Evolutionary conservation across 2,888 invertebrate species (phyloP).

Genomic region (Asteroscopus sphinx): DNA sequence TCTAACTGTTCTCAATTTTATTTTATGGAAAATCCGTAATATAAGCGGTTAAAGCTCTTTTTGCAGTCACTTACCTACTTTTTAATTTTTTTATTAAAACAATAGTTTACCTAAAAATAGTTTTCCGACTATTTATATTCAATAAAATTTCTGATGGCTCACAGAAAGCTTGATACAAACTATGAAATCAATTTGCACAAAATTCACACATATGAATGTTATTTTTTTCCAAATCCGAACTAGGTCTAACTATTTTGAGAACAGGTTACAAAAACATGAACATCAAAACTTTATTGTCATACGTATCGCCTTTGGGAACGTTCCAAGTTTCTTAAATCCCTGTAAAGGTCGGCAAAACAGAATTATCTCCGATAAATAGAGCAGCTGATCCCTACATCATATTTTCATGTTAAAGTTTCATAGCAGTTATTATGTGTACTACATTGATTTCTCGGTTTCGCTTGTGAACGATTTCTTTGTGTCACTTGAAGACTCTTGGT

Average conservation of each 20-base stretch:
- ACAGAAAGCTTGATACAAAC: too few relatives aligned
- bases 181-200: too few relatives aligned
- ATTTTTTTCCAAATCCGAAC: neutral
- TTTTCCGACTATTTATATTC: too few relatives aligned
- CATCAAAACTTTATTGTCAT: conserved; percentile 43
- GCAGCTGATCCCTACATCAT: conserved; percentile 33
- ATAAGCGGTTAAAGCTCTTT: too few relatives aligned
- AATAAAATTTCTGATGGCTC: too few relatives aligned
- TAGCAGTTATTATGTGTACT: conserved; percentile 4
- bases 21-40: too few relatives aligned
- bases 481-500: neutral
- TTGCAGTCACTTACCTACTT: neutral
- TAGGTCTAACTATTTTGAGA: conserved; percentile 18
- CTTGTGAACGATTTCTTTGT: neutral
- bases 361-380: conserved; percentile 48
- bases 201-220: too few relatives aligned
- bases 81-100: neutral
- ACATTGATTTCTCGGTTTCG: neutral
- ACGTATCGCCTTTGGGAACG: conserved; percentile 37
- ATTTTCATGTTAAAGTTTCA: conserved; percentile 31
- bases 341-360: conserved; percentile 52
- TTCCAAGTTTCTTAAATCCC: conserved; percentile 53
- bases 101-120: too few relatives aligned
- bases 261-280: conserved; percentile 28
- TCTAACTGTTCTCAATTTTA: too few relatives aligned